Percentiles rank a stretch among this genome's conserved stretches.
Conservation (phyloP, 2,113 vertebrate species). For the Xiphophorus maculatus region DNA sequence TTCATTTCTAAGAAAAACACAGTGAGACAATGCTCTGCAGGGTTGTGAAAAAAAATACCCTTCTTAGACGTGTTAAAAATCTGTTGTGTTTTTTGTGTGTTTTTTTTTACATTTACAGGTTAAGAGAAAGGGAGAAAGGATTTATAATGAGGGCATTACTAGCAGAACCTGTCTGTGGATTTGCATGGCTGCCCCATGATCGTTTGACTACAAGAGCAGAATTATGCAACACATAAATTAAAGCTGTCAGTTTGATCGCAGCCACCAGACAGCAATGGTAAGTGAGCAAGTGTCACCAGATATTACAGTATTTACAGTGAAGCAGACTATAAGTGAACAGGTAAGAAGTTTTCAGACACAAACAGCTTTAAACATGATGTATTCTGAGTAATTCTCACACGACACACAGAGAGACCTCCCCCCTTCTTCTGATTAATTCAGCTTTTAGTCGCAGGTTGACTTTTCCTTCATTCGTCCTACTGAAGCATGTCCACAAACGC, state of each 20-base stretch:
- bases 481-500: constrained; percentile 98
- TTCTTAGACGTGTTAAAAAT: neutral
- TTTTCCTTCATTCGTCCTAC: constrained; percentile 59
- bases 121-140: neutral
- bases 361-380: constrained; percentile 31
- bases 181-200: constrained; percentile 10
- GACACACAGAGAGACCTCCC: constrained; percentile 19
- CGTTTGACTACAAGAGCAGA: neutral
- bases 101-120: neutral
- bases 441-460: constrained; percentile 1
- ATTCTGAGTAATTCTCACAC: constrained; percentile 30
- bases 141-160: neutral
- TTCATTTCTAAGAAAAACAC: neutral
- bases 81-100: too few relatives aligned
- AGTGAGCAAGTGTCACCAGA: constrained; percentile 12
- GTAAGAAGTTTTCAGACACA: constrained; percentile 21
- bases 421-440: constrained; percentile 7
- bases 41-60: neutral
- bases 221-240: constrained; percentile 28
- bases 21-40: neutral
- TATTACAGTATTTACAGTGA: constrained; percentile 57
- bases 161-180: neutral
- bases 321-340: constrained; percentile 34
- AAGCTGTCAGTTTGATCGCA: constrained; percentile 17
- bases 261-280: neutral